phyloP scores from a whole-genome alignment of 2,113 vertebrate genomes.

The Corythornis vintsioides region DNA sequence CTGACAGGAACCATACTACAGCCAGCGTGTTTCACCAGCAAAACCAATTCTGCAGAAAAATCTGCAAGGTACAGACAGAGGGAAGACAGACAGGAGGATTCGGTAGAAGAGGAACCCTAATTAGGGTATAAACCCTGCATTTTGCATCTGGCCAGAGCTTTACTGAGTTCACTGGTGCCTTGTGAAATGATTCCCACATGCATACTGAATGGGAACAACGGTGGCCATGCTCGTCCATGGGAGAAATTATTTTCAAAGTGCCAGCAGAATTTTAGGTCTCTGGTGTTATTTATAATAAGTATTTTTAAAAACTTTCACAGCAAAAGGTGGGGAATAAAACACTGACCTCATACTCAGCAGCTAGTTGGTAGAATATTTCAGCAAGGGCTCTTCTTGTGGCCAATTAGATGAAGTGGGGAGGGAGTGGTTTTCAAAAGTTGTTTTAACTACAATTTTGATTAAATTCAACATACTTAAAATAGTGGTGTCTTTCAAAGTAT shows the following conservation, averaged over 20 bases:
- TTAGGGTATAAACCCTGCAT: neutral
- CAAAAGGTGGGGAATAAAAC: neutral
- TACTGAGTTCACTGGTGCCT: accelerated
- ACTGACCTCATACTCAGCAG: neutral
- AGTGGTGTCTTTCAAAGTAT: neutral
- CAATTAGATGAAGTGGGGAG: neutral
- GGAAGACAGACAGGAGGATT: neutral
- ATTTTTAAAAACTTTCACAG: accelerated
- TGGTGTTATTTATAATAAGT: neutral
- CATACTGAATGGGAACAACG: accelerated
- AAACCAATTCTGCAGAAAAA: neutral
- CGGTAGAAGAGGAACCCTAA: neutral
- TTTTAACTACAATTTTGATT: neutral
- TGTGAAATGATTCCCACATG: accelerated
- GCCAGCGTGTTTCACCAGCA: neutral
- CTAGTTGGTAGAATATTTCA: neutral
- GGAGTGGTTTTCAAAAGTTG: neutral
- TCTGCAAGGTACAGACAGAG: neutral
- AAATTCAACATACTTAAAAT: neutral
- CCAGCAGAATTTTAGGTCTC: neutral
- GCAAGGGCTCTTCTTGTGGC: neutral
- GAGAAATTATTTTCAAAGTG: accelerated
- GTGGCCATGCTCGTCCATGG: accelerated
- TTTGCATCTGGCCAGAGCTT: neutral
- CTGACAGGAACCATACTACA: neutral